These are phyloP conservation scores for Orius insidiosus DNA, from an alignment of 1,140 invertebrate species.

Conservation along the genomic window DNA sequence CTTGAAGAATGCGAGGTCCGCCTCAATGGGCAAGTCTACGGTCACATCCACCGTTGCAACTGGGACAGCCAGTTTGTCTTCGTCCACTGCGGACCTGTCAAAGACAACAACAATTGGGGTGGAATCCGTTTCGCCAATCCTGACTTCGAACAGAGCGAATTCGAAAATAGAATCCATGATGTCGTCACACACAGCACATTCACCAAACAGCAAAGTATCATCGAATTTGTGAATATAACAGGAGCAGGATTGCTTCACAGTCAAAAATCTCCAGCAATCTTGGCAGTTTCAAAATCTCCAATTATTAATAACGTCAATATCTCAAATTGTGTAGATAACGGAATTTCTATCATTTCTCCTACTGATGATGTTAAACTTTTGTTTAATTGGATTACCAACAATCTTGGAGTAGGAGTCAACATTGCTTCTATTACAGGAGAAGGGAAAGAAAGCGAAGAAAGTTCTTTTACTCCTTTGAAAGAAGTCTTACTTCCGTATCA, in stretches of 20 bases:
- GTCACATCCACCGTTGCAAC: conserved; percentile 62
- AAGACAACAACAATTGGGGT: conserved; percentile 73
- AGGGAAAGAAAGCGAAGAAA: conserved; percentile 69
- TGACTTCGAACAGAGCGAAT: conserved; percentile 73
- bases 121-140: conserved; percentile 81
- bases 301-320: conserved; percentile 67
- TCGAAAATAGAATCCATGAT: conserved; percentile 65
- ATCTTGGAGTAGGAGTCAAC: conserved; percentile 77
- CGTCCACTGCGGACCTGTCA: conserved; percentile 63
- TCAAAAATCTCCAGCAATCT: conserved; percentile 82
- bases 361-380: conserved; percentile 37
- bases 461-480: conserved; percentile 69
- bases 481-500: conserved; percentile 79
- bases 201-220: conserved; percentile 45
- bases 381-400: conserved; percentile 49
- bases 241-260: conserved; percentile 95
- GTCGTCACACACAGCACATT: conserved; percentile 53
- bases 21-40: conserved; percentile 74
- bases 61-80: conserved; percentile 88
- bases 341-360: conserved; percentile 80
- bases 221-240: conserved; percentile 72
- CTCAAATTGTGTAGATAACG: conserved; percentile 70
- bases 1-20: conserved; percentile 78
- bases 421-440: conserved; percentile 81
- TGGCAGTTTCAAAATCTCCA: conserved; percentile 73